Evolutionary conservation across 2,888 invertebrate genomes (phyloP), one percentile per base, ranked within the genome.

Genomic region (Anodontia alba): DNA sequence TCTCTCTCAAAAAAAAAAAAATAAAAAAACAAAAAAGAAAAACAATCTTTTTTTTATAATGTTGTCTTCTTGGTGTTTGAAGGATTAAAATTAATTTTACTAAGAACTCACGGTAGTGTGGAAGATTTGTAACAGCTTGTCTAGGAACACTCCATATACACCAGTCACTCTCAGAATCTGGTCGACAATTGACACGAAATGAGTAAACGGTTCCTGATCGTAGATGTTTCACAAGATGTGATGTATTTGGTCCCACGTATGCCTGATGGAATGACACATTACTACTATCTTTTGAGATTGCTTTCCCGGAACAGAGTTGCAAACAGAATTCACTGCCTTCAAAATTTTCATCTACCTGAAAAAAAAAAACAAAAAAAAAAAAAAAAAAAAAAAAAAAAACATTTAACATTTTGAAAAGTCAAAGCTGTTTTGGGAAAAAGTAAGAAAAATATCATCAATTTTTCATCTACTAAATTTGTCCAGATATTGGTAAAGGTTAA

Each of bases 91-190:
- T 38, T 38, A 38, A 38, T 38, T 38, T 12, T 46, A 46, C 17
- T 3, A 46, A 20, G n/a, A 46, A 46, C 93, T 88, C 81, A 95
- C 95, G 94, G 90, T 95, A 96, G 70, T 95, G 95, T 23, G 94
- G 93, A 69, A 95, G 92, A 33, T 92, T 92, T 0, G 96, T 96
- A 72, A 88, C 86, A n/a, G 95, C 94, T 17, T 95, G 93, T 81
- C 95, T 93, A 8, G 95, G 95, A 49, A 95, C 90, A 75, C 96
- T 96, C 96, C 96, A 96, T 7, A 95, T 95, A 82, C 95, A 95
- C 95, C 95, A 95, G 8, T 82, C 77, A 36, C 81, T 83, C 42
- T 93, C 91, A 0, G 88, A 88, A 81, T 95, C 95, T 38, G 93
- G 94, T 73, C 96, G 95, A 88, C 95, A 95, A 42, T 87, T 67